Evolutionary conservation across 2,888 invertebrate genomes (phyloP).

Genomic region (Drosophila greeni): DNA sequence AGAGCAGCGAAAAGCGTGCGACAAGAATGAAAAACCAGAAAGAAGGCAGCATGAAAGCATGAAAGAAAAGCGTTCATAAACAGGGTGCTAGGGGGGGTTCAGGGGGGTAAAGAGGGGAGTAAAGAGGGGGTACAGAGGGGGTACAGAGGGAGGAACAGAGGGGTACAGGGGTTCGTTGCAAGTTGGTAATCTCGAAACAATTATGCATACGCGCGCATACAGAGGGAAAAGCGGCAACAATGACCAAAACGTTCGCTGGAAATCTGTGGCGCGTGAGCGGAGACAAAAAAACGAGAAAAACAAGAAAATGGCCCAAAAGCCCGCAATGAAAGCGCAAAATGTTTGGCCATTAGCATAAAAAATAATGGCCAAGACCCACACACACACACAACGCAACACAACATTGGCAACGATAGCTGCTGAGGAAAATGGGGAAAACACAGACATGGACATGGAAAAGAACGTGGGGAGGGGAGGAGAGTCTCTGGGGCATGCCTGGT

Average conservation of each 20-base stretch:
- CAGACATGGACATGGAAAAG: too few species aligned
- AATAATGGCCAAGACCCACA: slow-evolving; percentile 54
- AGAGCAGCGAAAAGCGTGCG: slow-evolving; percentile 46
- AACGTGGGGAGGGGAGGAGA: background rate
- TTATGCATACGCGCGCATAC: slow-evolving; percentile 71
- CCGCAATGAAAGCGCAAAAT: slow-evolving; percentile 69
- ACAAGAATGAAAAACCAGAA: slow-evolving; percentile 19
- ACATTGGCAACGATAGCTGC: background rate
- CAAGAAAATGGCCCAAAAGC: slow-evolving; percentile 47
- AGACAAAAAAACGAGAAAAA: slow-evolving; percentile 31
- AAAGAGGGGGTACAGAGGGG: too few species aligned
- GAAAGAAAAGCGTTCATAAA: slow-evolving; percentile 38
- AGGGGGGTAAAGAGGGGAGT: too few species aligned
- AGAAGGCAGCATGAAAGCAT: slow-evolving; percentile 17
- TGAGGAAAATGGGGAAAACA: background rate
- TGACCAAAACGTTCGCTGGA: slow-evolving; percentile 37
- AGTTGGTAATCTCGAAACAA: slow-evolving; percentile 68
- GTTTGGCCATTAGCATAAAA: slow-evolving; percentile 71
- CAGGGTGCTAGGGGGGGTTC: slow-evolving; percentile 4
- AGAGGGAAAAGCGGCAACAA: slow-evolving; percentile 14
- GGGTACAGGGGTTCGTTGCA: slow-evolving; percentile 5
- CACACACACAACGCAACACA: slow-evolving; percentile 1
- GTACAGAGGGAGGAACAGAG: too few species aligned
- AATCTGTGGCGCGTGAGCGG: slow-evolving; percentile 71
- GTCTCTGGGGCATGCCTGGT: background rate